Evolutionary conservation across 2,797 vertebrate species (phyloP), one percentile per base, ranked within the genome.

Genomic region (Pseudotriccus pelzelni): DNA sequence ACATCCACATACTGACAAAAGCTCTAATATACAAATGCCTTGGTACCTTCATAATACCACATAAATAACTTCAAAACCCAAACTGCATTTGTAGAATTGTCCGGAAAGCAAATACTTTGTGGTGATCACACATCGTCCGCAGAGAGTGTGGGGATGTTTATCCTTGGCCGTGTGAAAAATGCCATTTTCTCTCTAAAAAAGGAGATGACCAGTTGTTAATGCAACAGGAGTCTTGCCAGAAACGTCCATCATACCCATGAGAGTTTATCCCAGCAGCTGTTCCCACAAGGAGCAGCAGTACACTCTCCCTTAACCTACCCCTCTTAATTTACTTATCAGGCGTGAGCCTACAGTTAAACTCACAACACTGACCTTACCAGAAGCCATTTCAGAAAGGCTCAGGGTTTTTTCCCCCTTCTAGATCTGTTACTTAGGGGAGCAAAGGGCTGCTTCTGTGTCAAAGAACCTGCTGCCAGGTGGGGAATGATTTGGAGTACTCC

Each of bases 161-260:
- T 98, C 97, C 98, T 98, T 1, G 98, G 98, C 95, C 99, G 98
- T 5, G 99, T 99, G 98, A 99, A 99, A 98, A 99, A 99, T 0
- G 99, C 99, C 99, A 99, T 99, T 98, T 99, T 99, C 98, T 99
- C 99, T 97, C 99, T 99, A 90, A 28, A 94, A 91, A 91, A 91
- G 92, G 91, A 75, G 44, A 84, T 25, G 76, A 91, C 30, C 32
- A 28, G 24, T 68, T 55, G 66, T 97, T 79, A 96, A 89, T 59
- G 58, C 24, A 82, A 56, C 20, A 13, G 34, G 63, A 74, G 5
- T 36, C 73, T 39, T 39, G 62, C 66, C 82, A 87, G 73, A 81
- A 86, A 84, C 1, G 18, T 47, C 62, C 46, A 39, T 16, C 53
- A 64, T 9, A 36, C 53, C 19, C n/a, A 11, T 17, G 19, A 68